Percentiles rank a stretch among this genome's conserved stretches.
Conservation (phyloP, 2,888 invertebrate genomes). For the Polyommatus icarus region DNA sequence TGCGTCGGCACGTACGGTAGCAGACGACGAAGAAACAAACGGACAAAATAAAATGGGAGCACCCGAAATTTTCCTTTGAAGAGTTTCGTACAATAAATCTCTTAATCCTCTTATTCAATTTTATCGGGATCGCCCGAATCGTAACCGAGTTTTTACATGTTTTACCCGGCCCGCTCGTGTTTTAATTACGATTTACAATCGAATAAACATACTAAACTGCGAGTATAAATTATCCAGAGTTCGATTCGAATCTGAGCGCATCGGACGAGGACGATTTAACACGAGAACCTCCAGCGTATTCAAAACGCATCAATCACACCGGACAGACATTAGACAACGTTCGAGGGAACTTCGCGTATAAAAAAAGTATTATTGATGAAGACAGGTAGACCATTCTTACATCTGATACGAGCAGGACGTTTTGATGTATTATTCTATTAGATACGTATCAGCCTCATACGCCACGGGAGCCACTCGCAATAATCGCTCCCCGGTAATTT, state of each 20-base stretch:
- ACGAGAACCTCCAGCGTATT: conserved; percentile 54
- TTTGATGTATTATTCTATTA: conserved; percentile 63
- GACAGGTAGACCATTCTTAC: conserved; percentile 61
- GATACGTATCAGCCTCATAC: conserved; percentile 59
- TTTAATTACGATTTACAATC: conserved; percentile 46
- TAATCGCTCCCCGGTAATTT: conserved; percentile 45
- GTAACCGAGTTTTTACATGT: conserved; percentile 47
- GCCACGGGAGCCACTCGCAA: conserved; percentile 49
- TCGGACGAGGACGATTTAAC: conserved; percentile 36
- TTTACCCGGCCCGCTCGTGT: conserved; percentile 43
- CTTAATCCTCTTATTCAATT: conserved; percentile 77
- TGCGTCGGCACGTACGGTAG: conserved; percentile 57
- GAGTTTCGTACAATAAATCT: conserved; percentile 74
- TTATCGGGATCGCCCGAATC: conserved; percentile 69
- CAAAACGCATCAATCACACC: conserved; percentile 70
- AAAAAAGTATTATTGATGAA: conserved; percentile 74
- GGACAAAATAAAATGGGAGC: conserved; percentile 68
- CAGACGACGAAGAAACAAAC: conserved; percentile 59
- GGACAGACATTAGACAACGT: conserved; percentile 64
- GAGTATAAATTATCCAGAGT: neutral
- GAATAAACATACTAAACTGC: neutral
- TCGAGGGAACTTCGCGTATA: conserved; percentile 57
- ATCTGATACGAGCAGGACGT: conserved; percentile 56
- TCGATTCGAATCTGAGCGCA: conserved; percentile 34
- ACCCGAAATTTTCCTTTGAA: conserved; percentile 70